Conservation (phyloP, 1,140 invertebrate genomes). For the Charaxes varanes region DNA sequence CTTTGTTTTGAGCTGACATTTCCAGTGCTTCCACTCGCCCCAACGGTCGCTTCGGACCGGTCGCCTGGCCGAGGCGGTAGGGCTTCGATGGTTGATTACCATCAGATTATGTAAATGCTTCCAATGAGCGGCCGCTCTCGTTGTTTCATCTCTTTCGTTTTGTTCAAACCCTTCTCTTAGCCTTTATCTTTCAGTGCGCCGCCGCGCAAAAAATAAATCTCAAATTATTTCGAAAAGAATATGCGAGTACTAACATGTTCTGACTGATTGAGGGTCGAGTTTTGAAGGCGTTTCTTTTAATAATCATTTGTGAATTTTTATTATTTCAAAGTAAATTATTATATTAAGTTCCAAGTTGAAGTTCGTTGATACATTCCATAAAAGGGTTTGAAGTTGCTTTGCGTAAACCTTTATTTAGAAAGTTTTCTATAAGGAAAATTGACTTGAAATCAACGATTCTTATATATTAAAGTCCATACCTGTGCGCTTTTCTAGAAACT, state of each 20-base stretch:
- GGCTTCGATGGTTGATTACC: conserved; percentile 63
- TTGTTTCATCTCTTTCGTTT: conserved; percentile 61
- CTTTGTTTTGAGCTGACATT: conserved; percentile 1
- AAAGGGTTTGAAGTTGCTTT: too few relatives aligned
- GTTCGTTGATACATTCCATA: too few relatives aligned
- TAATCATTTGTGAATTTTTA: conserved; percentile 1
- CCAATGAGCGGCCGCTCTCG: conserved; percentile 61
- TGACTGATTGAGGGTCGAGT: too few relatives aligned
- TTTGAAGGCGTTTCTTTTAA: too few relatives aligned
- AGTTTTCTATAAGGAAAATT: too few relatives aligned
- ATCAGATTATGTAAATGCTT: conserved; percentile 72
- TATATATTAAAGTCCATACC: too few relatives aligned
- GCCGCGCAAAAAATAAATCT: conserved; percentile 65
- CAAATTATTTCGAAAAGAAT: too few relatives aligned
- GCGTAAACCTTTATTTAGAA: too few relatives aligned
- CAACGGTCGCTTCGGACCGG: conserved; percentile 18
- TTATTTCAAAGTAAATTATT: conserved; percentile 1
- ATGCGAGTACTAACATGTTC: too few relatives aligned
- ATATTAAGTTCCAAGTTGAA: too few relatives aligned
- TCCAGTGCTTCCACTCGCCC: neutral
- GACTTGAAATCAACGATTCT: too few relatives aligned
- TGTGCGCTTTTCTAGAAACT: too few relatives aligned
- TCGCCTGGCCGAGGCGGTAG: conserved; percentile 29
- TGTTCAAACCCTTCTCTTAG: conserved; percentile 49
- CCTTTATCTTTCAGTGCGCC: conserved; percentile 63